Base-by-base conservation (phyloP, 2,113 vertebrate genomes). In the Macquaria ambigua region DNA sequence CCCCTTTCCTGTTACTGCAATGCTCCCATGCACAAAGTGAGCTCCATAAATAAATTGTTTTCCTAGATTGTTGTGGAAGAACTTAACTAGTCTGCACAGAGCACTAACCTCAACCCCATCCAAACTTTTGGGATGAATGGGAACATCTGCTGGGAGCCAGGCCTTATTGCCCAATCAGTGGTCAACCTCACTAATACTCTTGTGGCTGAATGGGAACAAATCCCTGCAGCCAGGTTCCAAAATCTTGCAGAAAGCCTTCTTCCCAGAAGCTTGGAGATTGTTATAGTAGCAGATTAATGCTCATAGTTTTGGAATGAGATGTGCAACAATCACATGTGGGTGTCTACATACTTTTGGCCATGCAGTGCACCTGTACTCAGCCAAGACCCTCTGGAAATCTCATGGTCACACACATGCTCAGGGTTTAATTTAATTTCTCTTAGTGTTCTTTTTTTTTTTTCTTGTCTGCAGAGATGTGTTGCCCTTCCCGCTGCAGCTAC, bases 401-500 rank as follows among this genome's bases (percentile, higher is more conserved):
- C 14, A 18, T 18, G 28, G 7, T 18, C 4, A 12, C 62, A 64
- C 59, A 43, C 43, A 50, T 25, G 9, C 46, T 34, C 55, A 20
- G 7, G 1, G 6, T 39, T 41, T 81, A 0, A 14, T 37, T 28
- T 18, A 11, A 28, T 11, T 16, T 37, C 1, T 16, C 25, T 69
- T 37, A 2, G 9, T 21, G 39, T 55, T 58, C n/a, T 14, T 31
- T 34, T 52, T 31, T 52, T 31, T 31, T 71, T 80, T 63, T 76
- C 20, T 39, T 70, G n/a, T 86, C 86, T 88, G 53, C 92, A 98
- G 97, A 90, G 97, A 97, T 88, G 92, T 98, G 73, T 90, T 98
- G 46, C 96, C 97, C 16, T 96, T 97, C 74, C 95, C 96, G 0
- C 95, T 98, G 58, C 95, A 96, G 91, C 97, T 98, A 18, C 97